Evolutionary conservation across 2,888 invertebrate genomes (phyloP), one percentile per base, ranked within the genome.

Genomic region (Stegana nigrithorax): DNA sequence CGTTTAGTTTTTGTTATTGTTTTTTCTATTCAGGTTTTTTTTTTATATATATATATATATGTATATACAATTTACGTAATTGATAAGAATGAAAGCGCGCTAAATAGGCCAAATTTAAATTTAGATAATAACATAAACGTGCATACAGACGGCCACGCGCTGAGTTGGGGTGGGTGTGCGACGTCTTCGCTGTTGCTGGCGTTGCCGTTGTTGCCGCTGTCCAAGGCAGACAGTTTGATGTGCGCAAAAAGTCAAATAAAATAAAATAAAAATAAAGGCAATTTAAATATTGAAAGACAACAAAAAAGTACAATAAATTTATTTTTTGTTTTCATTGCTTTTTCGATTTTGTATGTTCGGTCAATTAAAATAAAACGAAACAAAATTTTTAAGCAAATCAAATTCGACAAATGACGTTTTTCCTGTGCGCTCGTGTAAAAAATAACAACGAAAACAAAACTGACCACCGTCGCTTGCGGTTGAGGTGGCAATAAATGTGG

Each of bases 71-170:
- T 78, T 75, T 73, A 78, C 78, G 74, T 68, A 78, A 75, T 69
- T 78, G 75, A 75, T 75, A 75, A 75, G 70, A 74, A 67, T 60
- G 57, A 39, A 65, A 64, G 63, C 26, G 55, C 59, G 36, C 39
- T 66, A 75, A 75, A 73, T 78, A 70, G 75, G 75, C 74, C 75
- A 75, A 73, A 78, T 73, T 73, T 75, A 78, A 69, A 75, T 75
- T 74, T 78, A 75, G 78, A 75, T 67, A 65, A 68, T 50, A 66
- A 59, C 62, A 45, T 64, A 57, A 58, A 63, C 58, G 45, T 25
- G 29, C 39, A 3, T 10, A 36, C 10, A 47, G 47, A 17, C 47
- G 23, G 10, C 8, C 21, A 36, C 36, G 23, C 17, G 44, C 17
- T 21, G 23, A n/a, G 26, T 57, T 5, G 44, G 4, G 19, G 58